These are phyloP conservation scores for Pelvicachromis taeniatus DNA, from an alignment of 2,113 vertebrate species.

Conservation along the genomic window DNA sequence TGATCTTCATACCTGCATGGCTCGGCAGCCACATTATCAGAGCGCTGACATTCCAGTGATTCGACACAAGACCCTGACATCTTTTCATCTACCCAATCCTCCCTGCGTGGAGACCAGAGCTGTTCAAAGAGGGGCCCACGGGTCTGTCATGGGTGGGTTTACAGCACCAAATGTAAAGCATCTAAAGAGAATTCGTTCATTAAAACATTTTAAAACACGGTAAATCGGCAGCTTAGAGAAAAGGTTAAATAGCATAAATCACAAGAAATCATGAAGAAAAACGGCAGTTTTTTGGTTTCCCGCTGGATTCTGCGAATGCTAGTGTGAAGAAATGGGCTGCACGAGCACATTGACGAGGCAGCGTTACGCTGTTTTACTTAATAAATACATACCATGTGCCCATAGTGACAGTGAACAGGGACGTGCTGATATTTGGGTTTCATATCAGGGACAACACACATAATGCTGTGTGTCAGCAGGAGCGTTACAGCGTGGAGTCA, in stretches of 20 bases:
- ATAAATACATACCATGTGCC: background rate
- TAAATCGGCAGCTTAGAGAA: background rate
- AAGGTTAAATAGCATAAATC: background rate
- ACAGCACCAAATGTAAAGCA: background rate
- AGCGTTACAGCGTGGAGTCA: background rate
- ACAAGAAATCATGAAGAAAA: background rate
- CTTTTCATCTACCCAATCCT: slow-evolving; percentile 54
- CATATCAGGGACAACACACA: background rate
- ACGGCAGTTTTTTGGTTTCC: background rate
- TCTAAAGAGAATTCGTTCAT: background rate
- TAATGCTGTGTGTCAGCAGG: background rate
- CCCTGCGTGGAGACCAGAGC: background rate
- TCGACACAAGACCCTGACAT: slow-evolving; percentile 45
- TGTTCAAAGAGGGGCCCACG: background rate
- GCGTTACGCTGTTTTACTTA: background rate
- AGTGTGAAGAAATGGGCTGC: background rate
- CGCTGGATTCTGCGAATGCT: background rate
- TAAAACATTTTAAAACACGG: background rate
- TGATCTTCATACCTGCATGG: slow-evolving; percentile 62
- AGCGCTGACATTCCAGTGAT: slow-evolving; percentile 51
- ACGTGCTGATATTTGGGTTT: background rate
- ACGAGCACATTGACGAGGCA: background rate
- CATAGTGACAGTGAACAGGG: background rate
- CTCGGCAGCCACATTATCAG: slow-evolving; percentile 52
- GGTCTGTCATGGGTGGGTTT: background rate